A percentile compares a stretch with the other conserved stretches of the same genome.
Evolutionary conservation across 2,113 vertebrate genomes (phyloP).

Genomic region (Centropus unirufus): DNA sequence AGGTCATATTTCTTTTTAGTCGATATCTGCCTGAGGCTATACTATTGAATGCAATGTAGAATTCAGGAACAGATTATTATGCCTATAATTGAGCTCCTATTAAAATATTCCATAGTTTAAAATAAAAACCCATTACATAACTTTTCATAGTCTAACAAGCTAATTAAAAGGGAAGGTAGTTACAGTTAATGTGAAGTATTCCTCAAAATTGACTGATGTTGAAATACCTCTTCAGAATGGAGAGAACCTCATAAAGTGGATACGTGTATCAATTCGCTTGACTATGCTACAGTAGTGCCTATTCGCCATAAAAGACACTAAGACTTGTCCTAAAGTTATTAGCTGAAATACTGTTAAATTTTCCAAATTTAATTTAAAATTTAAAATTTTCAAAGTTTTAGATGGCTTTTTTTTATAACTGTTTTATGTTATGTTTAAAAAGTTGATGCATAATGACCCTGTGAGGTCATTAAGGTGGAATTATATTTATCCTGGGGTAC

Average conservation of each 20-base stretch:
- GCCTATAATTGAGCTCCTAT: not conserved
- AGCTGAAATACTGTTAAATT: not conserved
- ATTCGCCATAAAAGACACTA: not conserved
- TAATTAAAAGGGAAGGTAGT: not conserved
- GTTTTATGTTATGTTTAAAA: not conserved
- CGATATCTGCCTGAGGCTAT: not conserved
- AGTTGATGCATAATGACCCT: not conserved
- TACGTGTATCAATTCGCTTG: not conserved
- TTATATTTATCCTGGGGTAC: not conserved
- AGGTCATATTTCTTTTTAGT: slow-evolving; percentile 3
- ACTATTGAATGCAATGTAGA: not conserved
- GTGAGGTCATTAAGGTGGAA: not conserved
- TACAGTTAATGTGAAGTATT: not conserved
- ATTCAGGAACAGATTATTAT: not conserved
- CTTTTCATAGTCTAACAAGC: not conserved
- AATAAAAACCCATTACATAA: not conserved
- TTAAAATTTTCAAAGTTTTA: too few relatives aligned
- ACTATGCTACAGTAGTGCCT: not conserved
- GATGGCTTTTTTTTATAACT: not conserved
- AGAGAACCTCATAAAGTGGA: not conserved
- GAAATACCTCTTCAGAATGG: not conserved
- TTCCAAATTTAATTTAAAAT: too few relatives aligned
- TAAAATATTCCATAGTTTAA: not conserved
- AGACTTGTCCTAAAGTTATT: not conserved
- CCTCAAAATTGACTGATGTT: not conserved